Evolutionary conservation across 2,888 invertebrate species (phyloP).

Genomic region (Blera fallax): DNA sequence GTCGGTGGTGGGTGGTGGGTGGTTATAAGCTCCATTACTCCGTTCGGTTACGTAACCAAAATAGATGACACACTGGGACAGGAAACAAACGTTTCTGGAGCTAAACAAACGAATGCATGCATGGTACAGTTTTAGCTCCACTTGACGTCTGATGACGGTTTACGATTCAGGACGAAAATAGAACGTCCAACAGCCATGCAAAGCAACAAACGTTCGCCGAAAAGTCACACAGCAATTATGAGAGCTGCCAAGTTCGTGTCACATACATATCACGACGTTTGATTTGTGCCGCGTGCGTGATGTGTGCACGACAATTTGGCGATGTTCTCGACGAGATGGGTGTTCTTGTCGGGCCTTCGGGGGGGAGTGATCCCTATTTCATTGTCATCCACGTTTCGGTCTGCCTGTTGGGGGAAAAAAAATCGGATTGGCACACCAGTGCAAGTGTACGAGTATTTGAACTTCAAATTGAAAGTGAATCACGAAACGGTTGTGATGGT

Average conservation of each 20-base stretch:
- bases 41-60: slow-evolving; percentile 15
- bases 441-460: not conserved
- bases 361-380: not conserved
- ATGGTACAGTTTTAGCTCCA: slow-evolving; percentile 6
- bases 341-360: not conserved
- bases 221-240: slow-evolving; percentile 33
- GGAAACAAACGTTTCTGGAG: not conserved
- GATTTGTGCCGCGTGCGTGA: slow-evolving; percentile 7
- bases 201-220: not conserved
- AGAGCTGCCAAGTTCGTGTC: slow-evolving; percentile 19
- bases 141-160: slow-evolving; percentile 34
- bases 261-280: not conserved
- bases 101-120: not conserved
- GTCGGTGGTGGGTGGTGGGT: not conserved
- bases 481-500: not conserved
- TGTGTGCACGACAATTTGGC: slow-evolving; percentile 8
- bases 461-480: not conserved
- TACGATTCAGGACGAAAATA: not conserved
- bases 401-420: not conserved
- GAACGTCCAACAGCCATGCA: not conserved
- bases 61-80: not conserved
- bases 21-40: not conserved
- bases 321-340: not conserved
- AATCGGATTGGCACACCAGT: not conserved
- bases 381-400: not conserved